These are phyloP conservation scores for Gymnarchus niloticus DNA, from an alignment of 2,113 vertebrate genomes.

Conservation along the genomic window DNA sequence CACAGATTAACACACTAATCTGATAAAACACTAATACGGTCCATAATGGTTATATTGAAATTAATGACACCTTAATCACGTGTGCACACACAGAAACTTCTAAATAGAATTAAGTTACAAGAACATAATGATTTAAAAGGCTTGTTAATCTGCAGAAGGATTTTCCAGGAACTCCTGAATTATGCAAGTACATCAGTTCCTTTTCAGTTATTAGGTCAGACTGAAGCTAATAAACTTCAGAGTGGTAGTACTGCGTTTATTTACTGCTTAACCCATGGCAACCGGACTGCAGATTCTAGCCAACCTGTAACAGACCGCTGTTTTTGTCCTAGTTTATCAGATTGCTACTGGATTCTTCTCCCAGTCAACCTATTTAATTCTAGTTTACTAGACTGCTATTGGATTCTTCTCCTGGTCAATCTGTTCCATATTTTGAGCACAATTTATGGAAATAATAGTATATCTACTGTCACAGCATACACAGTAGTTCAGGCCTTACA, in stretches of 20 bases:
- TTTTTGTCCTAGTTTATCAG: neutral
- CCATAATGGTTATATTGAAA: too few relatives aligned
- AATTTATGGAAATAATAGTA: neutral
- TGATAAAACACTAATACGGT: neutral
- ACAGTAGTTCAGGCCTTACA: slow-evolving; percentile 37
- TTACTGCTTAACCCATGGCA: neutral
- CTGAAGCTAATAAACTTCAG: neutral
- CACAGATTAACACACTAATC: too few relatives aligned
- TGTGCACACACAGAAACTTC: too few relatives aligned
- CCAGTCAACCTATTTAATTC: neutral
- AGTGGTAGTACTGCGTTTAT: neutral
- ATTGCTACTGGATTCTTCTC: neutral
- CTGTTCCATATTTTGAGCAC: neutral
- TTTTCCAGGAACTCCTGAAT: neutral
- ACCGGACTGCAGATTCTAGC: neutral
- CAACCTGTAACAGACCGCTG: neutral
- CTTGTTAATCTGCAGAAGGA: slow-evolving; percentile 1
- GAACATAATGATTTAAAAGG: too few relatives aligned
- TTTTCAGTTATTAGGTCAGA: neutral
- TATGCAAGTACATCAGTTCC: neutral
- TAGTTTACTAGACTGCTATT: neutral
- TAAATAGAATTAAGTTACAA: too few relatives aligned
- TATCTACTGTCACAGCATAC: neutral
- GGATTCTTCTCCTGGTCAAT: neutral
- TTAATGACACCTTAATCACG: too few relatives aligned